Conservation (phyloP, 2,888 invertebrate species). For the Atethmia centrago region DNA sequence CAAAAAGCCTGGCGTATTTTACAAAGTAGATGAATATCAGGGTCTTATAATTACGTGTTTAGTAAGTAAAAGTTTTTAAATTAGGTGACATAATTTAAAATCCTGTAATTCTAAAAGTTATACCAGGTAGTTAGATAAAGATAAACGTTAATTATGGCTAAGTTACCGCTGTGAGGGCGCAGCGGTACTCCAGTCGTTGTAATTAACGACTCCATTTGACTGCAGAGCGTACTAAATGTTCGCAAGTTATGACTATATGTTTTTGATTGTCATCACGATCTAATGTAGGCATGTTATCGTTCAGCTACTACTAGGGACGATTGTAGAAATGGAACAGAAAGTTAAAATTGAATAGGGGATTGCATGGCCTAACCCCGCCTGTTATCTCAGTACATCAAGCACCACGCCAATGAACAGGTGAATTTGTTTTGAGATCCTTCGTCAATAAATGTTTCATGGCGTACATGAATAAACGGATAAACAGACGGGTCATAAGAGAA, state of each 20-base stretch:
- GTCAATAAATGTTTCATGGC: conserved; percentile 23
- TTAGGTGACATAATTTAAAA: conserved; percentile 74
- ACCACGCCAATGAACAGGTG: conserved; percentile 1
- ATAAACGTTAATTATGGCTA: conserved; percentile 65
- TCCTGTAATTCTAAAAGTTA: conserved; percentile 72
- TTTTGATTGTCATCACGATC: conserved; percentile 33
- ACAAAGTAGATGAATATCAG: conserved; percentile 83
- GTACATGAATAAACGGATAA: conserved; percentile 23
- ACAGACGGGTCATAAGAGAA: conserved; percentile 52
- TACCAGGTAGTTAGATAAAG: conserved; percentile 70
- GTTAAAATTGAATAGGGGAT: conserved; percentile 3
- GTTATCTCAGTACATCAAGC: neutral
- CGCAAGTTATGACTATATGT: conserved; percentile 28
- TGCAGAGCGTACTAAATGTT: conserved; percentile 49
- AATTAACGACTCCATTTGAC: conserved; percentile 54
- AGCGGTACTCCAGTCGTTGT: conserved; percentile 45
- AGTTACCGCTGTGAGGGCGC: conserved; percentile 54
- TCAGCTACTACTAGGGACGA: neutral
- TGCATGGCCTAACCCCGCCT: conserved; percentile 11
- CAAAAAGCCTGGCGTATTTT: conserved; percentile 67
- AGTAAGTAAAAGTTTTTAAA: conserved; percentile 78
- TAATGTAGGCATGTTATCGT: conserved; percentile 14
- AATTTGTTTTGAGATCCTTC: conserved; percentile 15
- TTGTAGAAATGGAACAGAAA: neutral
- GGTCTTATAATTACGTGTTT: conserved; percentile 83